Evolutionary conservation across 2,113 vertebrate species (phyloP), one percentile per base, ranked within the genome.

Genomic region (Nycticorax nycticorax): DNA sequence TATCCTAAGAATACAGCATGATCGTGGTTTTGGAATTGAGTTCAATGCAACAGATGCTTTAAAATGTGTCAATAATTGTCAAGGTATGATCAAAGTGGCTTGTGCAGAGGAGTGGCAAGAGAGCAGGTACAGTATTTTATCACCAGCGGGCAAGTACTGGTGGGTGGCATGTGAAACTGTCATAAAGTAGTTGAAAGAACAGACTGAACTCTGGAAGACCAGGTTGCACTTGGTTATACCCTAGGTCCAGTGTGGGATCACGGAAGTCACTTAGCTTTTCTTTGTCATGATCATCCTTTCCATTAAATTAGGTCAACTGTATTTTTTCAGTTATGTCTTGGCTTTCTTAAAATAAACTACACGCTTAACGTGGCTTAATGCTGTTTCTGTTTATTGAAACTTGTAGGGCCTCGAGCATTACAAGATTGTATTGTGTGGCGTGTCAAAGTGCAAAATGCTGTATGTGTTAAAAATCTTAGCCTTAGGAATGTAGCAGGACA

Each of bases 21-120:
- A 96, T 7, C 98, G 97, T 22, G 98, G 99, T 41, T 99, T 99
- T 87, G 99, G 99, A 66, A 99, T 99, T 33, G 99, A 99, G 82
- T 99, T 99, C 96, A 99, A 99, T 71, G 99, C 99, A 76, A 98
- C 98, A 10, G 99, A 99, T 92, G 99, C 99, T 52, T 98, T 99
- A 43, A 99, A 98, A 96, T 98, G 98, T 93, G 99, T 99, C 80
- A 99, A 99, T 98, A 99, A 99, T 95, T 98, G 98, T 95, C 98
- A 99, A 95, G 98, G 99, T 53, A 97, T 98, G 59, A 98, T 99
- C 33, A 99, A 99, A 96, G 99, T 99, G 68, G 99, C 99, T 24
- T 99, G 99, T 97, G 99, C 99, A 28, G 99, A 99, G 87, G 99
- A 99, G 83, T 99, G 99, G 99, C 99, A 99, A 96, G 99, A 99